Conservation (phyloP, 2,113 vertebrate genomes). For the Hippocampus comes region DNA sequence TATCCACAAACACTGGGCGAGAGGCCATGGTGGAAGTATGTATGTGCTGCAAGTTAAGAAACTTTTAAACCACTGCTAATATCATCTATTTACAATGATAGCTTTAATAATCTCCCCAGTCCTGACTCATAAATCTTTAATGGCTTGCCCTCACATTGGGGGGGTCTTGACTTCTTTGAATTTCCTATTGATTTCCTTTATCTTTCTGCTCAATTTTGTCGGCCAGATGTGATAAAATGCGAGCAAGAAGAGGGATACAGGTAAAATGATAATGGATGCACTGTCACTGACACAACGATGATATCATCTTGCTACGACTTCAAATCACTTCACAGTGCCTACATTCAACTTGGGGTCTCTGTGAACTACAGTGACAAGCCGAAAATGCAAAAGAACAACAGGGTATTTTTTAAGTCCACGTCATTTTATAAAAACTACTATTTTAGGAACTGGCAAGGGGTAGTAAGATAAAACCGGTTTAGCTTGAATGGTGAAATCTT, state of each 20-base stretch:
- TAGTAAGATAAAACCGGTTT: too few relatives aligned
- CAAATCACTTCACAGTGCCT: slow-evolving; percentile 1
- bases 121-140: slow-evolving; percentile 14
- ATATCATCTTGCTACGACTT: slow-evolving; percentile 15
- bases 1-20: slow-evolving; percentile 44
- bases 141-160: slow-evolving; percentile 16
- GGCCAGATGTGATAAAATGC: slow-evolving; percentile 36
- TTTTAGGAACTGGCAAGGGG: too few relatives aligned
- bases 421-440: too few relatives aligned
- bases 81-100: slow-evolving; percentile 6
- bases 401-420: too few relatives aligned
- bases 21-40: slow-evolving; percentile 31
- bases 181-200: slow-evolving; percentile 56
- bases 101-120: slow-evolving; percentile 10
- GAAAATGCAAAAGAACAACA: background rate
- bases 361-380: background rate
- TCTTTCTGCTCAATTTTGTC: slow-evolving; percentile 24
- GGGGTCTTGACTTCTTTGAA: slow-evolving; percentile 20
- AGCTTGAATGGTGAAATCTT: too few relatives aligned
- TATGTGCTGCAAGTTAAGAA: slow-evolving; percentile 17
- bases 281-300: slow-evolving; percentile 24
- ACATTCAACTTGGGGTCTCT: background rate
- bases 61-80: slow-evolving; percentile 10
- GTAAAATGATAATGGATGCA: slow-evolving; percentile 18
- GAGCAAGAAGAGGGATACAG: slow-evolving; percentile 21